Evolutionary conservation across 1,140 invertebrate species (phyloP), one percentile per base, ranked within the genome.

Genomic region (Pseudachorutes palmiensis): DNA sequence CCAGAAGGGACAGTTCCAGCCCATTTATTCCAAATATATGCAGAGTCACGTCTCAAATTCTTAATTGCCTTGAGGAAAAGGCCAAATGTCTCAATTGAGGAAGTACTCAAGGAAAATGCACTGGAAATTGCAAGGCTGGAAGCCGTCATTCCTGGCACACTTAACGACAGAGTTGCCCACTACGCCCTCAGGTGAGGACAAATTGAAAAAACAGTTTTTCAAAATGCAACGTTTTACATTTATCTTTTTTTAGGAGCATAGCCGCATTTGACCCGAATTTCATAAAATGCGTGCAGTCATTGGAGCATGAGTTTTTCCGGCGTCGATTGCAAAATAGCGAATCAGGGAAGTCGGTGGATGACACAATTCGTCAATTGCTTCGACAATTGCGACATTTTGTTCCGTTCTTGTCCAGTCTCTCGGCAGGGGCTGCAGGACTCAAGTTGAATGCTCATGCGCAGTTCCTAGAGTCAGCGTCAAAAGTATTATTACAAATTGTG

Each of bases 151-250:
- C 24, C 1, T 1, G 63, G 63, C 2, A 26, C 36, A 24, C 1
- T 48, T 1, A 51, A 49, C 49, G 63, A 64, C 31, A 19, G 63
- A 26, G 63, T 64, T 19, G 49, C 63, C 12, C 63, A 64, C 55
- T 64, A 51, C 55, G 63, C 63, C 9, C 26, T 64, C n/a, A 51
- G 63, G 63, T 64, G 28, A 55, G 9, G 31, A 64, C 33, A 22
- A 29, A 14, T 24, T 29, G 9, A 9, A 16, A 29, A 61, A 33
- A 61, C 9, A 24, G 28, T 29, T 29, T 61, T 32, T 14, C 14
- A 16, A n/a, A n/a, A n/a, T n/a, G n/a, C n/a, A n/a, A n/a, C n/a
- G n/a, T n/a, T 29, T 29, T 29, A 33, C 9, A 33, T 61, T 28
- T 61, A 9, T 33, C 16, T 31, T 58, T 58, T 22, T 58, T 22